Evolutionary conservation across 2,797 vertebrate genomes (phyloP), one percentile per base, ranked within the genome.

Genomic region (Gymnoscopelus braueri): DNA sequence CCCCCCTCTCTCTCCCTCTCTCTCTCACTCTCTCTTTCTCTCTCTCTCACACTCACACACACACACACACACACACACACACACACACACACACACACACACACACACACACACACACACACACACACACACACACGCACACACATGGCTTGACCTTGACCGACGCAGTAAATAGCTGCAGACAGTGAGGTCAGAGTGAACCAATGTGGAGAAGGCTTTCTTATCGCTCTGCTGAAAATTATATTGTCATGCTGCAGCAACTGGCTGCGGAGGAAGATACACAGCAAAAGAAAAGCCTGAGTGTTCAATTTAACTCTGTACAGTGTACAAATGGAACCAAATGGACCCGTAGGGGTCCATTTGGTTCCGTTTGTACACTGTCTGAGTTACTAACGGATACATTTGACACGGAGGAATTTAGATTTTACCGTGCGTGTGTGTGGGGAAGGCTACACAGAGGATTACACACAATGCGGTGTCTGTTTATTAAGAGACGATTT

Each of bases 201-300:
- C 11, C 29, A 2, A n/a, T 0, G 39, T 10, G 55, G 58, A 32
- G 19, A 62, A 58, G 58, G 65, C 60, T 60, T 63, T 71, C 63
- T 71, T 67, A 71, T 60, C 50, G 4, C 51, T 67, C 50, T 7
- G 49, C 63, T 60, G 59, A 48, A 44, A 60, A 71, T 74, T 56
- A 60, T 50, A 35, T 51, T 59, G 76, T 67, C 63, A 60, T 2
- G 26, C 60, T 74, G 67, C 54, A 54, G 29, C 56, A 54, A 60
- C 59, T 49, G 75, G 54, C 29, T 10, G 29, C 9, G 53, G 24
- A 19, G 59, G 24, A 61, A 61, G 50, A 44, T 50, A 10, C 47
- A 9, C 11, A 52, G 13, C 32, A 5, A 15, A 24, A 55, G 24
- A 2, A 24, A 61, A 62, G 5, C 13, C 19, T 0, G 15, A 39